A percentile compares a stretch with the other conserved stretches of the same genome.
Conservation (phyloP, 2,888 invertebrate genomes). For the Minunthozetes semirufus region DNA sequence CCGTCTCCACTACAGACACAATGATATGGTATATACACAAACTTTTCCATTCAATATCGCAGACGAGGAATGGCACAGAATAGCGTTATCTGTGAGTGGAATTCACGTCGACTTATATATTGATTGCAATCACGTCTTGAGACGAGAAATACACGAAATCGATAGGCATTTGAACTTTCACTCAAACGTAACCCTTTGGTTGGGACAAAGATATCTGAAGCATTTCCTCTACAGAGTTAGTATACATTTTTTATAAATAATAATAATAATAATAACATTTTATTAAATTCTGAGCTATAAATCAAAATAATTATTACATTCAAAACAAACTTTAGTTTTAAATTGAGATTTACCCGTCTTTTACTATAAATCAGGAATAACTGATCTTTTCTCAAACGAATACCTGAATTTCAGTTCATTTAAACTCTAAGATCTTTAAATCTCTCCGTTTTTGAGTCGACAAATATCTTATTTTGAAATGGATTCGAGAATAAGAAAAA, state of each 20-base stretch:
- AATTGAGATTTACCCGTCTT: too few relatives aligned
- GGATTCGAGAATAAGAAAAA: too few relatives aligned
- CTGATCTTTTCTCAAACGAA: too few relatives aligned
- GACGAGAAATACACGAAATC: slow-evolving; percentile 61
- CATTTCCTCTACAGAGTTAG: slow-evolving; percentile 80
- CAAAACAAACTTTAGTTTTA: too few relatives aligned
- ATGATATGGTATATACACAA: slow-evolving; percentile 65
- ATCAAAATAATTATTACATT: too few relatives aligned
- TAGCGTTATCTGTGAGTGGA: slow-evolving; percentile 75
- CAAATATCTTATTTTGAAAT: too few relatives aligned
- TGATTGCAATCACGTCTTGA: slow-evolving; percentile 78
- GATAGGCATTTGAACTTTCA: slow-evolving; percentile 57
- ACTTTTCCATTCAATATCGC: slow-evolving; percentile 79
- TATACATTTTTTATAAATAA: slow-evolving; percentile 32
- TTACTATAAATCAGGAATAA: too few relatives aligned
- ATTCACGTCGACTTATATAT: slow-evolving; percentile 69
- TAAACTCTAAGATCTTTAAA: too few relatives aligned
- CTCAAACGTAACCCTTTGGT: slow-evolving; percentile 62
- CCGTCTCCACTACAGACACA: slow-evolving; percentile 63
- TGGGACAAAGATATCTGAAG: slow-evolving; percentile 76
- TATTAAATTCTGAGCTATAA: too few relatives aligned
- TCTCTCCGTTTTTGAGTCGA: too few relatives aligned
- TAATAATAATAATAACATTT: too few relatives aligned
- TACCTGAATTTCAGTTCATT: too few relatives aligned
- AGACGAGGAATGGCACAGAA: slow-evolving; percentile 76